Conservation (phyloP, 2,888 invertebrate genomes). For the Nysson spinosus region DNA sequence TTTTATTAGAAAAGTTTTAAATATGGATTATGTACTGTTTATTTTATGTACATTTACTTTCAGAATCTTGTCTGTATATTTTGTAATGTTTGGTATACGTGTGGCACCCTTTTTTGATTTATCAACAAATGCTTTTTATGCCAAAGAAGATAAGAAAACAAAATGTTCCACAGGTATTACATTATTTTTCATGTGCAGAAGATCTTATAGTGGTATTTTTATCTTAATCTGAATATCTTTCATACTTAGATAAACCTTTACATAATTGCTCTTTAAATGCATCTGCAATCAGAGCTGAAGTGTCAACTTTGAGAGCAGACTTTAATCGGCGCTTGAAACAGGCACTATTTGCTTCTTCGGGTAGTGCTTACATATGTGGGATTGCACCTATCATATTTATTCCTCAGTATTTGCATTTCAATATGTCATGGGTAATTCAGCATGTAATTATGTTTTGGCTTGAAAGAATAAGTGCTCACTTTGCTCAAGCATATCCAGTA, state of each 20-base stretch:
- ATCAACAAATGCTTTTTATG: slow-evolving; percentile 72
- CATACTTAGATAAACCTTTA: slow-evolving; percentile 80
- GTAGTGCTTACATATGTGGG: slow-evolving; percentile 72
- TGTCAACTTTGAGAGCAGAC: slow-evolving; percentile 89
- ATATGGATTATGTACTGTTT: too few species aligned
- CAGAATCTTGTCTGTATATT: slow-evolving; percentile 85
- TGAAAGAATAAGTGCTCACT: slow-evolving; percentile 83
- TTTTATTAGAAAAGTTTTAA: too few species aligned
- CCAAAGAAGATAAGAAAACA: slow-evolving; percentile 75
- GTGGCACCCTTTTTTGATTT: slow-evolving; percentile 87
- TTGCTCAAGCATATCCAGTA: slow-evolving; percentile 80
- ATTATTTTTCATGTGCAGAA: not conserved
- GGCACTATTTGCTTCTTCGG: slow-evolving; percentile 81
- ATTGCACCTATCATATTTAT: slow-evolving; percentile 74
- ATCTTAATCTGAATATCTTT: not conserved
- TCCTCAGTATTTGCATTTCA: slow-evolving; percentile 83
- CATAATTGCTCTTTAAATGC: slow-evolving; percentile 89
- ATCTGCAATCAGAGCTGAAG: slow-evolving; percentile 87
- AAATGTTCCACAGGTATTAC: slow-evolving; percentile 70
- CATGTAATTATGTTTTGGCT: slow-evolving; percentile 91
- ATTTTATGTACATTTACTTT: slow-evolving; percentile 56
- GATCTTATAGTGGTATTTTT: not conserved
- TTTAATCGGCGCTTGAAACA: slow-evolving; percentile 94
- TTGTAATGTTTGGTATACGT: slow-evolving; percentile 89
- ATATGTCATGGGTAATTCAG: slow-evolving; percentile 89